A percentile compares a stretch with the other conserved stretches of the same genome.
Evolutionary conservation across 2,797 vertebrate genomes (phyloP).

Genomic region (Nothura maculosa): DNA sequence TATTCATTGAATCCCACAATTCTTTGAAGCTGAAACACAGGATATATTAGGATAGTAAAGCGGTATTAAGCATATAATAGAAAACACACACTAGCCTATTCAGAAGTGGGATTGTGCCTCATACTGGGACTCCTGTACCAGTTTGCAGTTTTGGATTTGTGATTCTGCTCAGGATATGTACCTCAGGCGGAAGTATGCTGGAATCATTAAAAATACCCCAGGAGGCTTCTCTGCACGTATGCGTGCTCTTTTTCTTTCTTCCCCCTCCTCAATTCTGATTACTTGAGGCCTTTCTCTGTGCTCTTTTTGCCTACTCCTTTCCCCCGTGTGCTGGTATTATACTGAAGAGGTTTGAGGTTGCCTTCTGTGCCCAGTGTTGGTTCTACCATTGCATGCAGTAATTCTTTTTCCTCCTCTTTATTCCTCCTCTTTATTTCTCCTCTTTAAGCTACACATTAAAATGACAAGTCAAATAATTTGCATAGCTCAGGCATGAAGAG

Average conservation of each 20-base stretch:
- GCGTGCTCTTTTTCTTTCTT: neutral
- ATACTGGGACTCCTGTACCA: neutral
- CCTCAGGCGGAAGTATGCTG: neutral
- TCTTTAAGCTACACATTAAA: no score
- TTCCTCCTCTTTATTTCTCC: neutral
- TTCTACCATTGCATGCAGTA: neutral
- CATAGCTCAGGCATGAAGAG: neutral
- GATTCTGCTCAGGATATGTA: neutral
- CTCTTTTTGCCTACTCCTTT: neutral
- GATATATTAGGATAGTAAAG: neutral
- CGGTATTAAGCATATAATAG: neutral
- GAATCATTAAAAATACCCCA: neutral
- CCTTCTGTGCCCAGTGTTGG: neutral
- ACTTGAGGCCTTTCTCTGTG: neutral
- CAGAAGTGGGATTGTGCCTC: neutral
- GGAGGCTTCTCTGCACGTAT: neutral
- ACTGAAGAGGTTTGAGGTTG: neutral
- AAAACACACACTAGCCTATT: neutral
- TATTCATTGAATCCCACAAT: neutral
- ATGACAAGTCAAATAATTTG: neutral
- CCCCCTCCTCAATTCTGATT: neutral
- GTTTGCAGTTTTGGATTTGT: neutral
- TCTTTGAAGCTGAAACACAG: neutral
- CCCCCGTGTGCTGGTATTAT: neutral
- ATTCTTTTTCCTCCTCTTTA: neutral